Evolutionary conservation across 2,113 vertebrate species (phyloP).

Genomic region (Ranitomeya imitator): DNA sequence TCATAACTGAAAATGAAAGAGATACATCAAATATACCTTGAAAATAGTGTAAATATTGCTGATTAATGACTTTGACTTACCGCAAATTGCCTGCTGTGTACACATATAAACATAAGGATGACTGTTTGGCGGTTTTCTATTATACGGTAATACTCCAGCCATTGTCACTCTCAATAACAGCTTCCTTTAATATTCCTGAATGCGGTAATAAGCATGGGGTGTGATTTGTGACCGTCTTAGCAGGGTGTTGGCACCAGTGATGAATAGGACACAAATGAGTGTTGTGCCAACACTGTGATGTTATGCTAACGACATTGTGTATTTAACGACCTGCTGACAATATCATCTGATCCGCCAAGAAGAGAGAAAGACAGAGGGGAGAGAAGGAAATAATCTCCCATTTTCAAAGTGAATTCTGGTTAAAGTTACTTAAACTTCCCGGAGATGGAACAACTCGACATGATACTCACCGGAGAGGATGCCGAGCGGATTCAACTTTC

Average conservation of each 20-base stretch:
- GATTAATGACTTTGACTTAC: not conserved
- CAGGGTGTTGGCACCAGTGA: constrained; percentile 40
- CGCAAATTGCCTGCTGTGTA: not conserved
- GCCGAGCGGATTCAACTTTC: constrained; percentile 5
- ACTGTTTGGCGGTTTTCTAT: not conserved
- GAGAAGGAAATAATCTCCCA: constrained; percentile 1
- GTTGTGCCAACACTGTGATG: constrained; percentile 36
- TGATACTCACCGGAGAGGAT: constrained; percentile 7
- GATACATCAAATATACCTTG: not conserved
- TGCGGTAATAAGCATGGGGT: constrained; percentile 20
- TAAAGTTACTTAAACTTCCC: not conserved
- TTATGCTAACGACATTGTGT: constrained; percentile 18
- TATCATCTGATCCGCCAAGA: constrained; percentile 21
- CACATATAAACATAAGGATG: not conserved
- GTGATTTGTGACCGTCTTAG: constrained; percentile 43
- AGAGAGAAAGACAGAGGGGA: not conserved
- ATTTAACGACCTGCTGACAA: constrained; percentile 24
- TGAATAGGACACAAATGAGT: constrained; percentile 31
- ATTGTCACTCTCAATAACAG: constrained; percentile 36
- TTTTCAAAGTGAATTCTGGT: constrained; percentile 10
- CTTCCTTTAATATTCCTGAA: not conserved
- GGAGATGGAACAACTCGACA: not conserved
- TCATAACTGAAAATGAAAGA: not conserved
- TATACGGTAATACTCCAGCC: not conserved
- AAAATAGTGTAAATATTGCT: not conserved